A percentile compares a stretch with the other conserved stretches of the same genome.
Conservation (phyloP, 2,113 vertebrate species). For the Otus sunia region DNA sequence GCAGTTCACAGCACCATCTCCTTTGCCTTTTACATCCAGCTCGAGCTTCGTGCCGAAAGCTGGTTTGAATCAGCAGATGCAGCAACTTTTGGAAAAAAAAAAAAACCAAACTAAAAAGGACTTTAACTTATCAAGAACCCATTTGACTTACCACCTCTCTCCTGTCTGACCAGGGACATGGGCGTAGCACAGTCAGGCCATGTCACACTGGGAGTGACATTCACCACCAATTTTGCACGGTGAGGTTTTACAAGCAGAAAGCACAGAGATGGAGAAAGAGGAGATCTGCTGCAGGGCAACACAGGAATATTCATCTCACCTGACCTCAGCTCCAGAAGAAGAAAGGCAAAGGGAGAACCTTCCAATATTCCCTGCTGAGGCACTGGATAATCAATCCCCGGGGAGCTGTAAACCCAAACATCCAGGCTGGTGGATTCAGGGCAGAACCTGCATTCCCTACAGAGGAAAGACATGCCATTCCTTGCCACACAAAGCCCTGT, state of each 20-base stretch:
- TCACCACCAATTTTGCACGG: fast-evolving
- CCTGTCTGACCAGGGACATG: neutral
- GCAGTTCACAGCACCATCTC: neutral
- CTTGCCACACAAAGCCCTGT: neutral
- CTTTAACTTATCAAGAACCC: neutral
- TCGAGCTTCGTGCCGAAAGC: neutral
- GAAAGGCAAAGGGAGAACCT: neutral
- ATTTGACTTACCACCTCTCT: neutral
- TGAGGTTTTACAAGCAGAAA: neutral
- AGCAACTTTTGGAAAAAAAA: neutral
- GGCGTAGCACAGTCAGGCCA: neutral
- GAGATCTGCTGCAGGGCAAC: neutral
- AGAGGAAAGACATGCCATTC: neutral
- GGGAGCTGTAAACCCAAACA: neutral
- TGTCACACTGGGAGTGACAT: fast-evolving
- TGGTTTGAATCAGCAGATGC: neutral
- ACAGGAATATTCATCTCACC: neutral
- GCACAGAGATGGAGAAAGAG: fast-evolving
- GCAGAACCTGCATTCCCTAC: neutral
- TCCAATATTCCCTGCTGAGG: neutral
- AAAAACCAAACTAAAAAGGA: neutral
- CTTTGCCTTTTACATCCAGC: neutral
- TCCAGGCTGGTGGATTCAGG: neutral
- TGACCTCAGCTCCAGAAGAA: neutral
- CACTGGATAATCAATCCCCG: neutral